Percentiles rank a stretch among this genome's conserved stretches.
phyloP scores from a whole-genome alignment of 2,797 vertebrate species.

The Gymnothorax javanicus region DNA sequence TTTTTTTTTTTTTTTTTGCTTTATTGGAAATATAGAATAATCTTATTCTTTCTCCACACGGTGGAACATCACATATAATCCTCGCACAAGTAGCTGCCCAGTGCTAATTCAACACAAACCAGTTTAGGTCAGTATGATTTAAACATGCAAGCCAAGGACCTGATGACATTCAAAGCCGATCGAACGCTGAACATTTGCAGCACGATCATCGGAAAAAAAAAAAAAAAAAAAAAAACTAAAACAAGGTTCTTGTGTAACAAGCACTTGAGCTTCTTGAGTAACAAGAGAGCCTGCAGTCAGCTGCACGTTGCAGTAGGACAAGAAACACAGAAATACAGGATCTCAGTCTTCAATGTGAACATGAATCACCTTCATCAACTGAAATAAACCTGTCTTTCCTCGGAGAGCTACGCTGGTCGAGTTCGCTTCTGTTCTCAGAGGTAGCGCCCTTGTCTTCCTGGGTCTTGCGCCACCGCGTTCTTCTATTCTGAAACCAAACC shows the following conservation, averaged over 20 bases:
- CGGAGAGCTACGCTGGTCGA: background rate
- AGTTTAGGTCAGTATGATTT: background rate
- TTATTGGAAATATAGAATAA: constrained; percentile 17
- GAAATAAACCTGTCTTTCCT: constrained; percentile 23
- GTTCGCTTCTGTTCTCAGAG: background rate
- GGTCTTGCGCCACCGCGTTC: constrained; percentile 42
- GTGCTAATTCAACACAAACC: too few species aligned
- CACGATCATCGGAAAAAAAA: background rate
- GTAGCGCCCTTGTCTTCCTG: constrained; percentile 16
- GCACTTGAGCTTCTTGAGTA: constrained; percentile 13
- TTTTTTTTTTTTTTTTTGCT: background rate
- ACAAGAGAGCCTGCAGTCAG: background rate
- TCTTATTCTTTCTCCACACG: constrained; percentile 23
- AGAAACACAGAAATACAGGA: constrained; percentile 2
- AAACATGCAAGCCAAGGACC: background rate
- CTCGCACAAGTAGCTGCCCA: background rate
- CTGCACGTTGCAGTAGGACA: background rate
- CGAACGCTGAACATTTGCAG: background rate
- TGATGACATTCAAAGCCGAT: background rate
- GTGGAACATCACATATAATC: constrained; percentile 27
- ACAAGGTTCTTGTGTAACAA: constrained; percentile 42
- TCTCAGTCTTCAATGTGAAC: constrained; percentile 1
- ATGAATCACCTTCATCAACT: constrained; percentile 29
- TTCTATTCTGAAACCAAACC: constrained; percentile 45
- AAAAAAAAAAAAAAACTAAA: background rate